Conservation (phyloP, 1,140 invertebrate genomes). For the Ooceraea biroi region DNA sequence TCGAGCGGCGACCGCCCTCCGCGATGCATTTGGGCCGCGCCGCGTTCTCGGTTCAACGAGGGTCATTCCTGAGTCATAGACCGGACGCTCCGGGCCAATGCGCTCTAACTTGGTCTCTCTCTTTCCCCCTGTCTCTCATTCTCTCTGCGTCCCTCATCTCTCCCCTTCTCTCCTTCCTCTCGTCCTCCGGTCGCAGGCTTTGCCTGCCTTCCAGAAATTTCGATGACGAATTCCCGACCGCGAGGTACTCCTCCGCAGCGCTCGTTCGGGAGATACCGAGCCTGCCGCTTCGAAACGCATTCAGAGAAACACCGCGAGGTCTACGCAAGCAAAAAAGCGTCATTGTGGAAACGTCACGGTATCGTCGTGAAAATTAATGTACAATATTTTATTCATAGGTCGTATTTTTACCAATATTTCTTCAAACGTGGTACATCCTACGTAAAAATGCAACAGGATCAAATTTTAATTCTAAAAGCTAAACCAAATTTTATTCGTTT, state of each 20-base stretch:
- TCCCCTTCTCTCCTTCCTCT: constrained; percentile 1
- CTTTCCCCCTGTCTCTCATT: not conserved
- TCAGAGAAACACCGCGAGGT: not conserved
- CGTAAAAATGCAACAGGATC: too few species aligned
- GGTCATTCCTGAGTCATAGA: constrained; percentile 84
- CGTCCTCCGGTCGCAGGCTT: constrained; percentile 15
- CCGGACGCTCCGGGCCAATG: constrained; percentile 80
- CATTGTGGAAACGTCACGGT: not conserved
- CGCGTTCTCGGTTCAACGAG: constrained; percentile 81
- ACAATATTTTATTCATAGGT: not conserved
- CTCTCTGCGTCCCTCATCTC: constrained; percentile 13
- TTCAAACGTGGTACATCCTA: too few species aligned
- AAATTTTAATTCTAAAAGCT: too few species aligned
- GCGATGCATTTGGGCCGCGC: constrained; percentile 77
- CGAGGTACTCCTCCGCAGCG: constrained; percentile 50
- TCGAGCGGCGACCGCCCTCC: constrained; percentile 57
- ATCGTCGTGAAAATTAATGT: not conserved
- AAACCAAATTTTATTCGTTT: too few species aligned
- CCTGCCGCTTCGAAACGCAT: constrained; percentile 34
- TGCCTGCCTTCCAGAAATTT: constrained; percentile 83
- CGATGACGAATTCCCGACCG: constrained; percentile 82
- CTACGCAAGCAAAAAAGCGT: not conserved
- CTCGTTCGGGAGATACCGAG: constrained; percentile 2
- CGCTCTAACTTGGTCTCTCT: constrained; percentile 45
- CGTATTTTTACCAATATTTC: not conserved